Evolutionary conservation across 2,113 vertebrate genomes (phyloP), one percentile per base, ranked within the genome.

Genomic region (Genyomyrus donnyi): DNA sequence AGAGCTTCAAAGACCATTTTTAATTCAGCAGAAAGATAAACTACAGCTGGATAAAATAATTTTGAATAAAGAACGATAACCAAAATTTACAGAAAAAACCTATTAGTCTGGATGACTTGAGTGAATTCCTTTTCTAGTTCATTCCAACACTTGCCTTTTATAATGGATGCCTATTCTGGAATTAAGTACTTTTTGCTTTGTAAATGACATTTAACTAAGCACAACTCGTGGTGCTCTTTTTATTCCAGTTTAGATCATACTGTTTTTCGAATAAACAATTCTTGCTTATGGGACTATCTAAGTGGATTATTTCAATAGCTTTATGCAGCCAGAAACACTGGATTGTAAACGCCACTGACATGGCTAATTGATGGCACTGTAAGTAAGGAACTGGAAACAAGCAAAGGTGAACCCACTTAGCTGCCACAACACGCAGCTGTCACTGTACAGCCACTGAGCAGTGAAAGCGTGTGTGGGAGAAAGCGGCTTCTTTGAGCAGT

Each of bases 11-110:
- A 80, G 74, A 42, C 74, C 35, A 80, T 80, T 80, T 70, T 80
- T 80, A 80, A 42, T 80, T 80, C 74, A 80, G 74, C 74, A 80
- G 31, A 80, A 80, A 80, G 74, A 80, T 80, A 80, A 80, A 80
- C 62, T 70, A 11, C 62, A 31, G 62, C 62, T 31, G 62, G 62
- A 70, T 70, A 80, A 19, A 39, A 80, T 80, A 80, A 80, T 80
- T 80, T 42, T 80, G 74, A 80, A 80, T 80, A 80, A 80, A 42
- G 74, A 42, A 80, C 35, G 74, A 80, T 80, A 80, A 80, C 74
- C 74, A 42, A 42, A 42, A 80, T 80, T 80, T 19, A 80, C 74
- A 42, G 74, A 80, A 39, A 35, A 42, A 80, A 35, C 35, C 15
- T 80, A 80, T 80, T 80, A 80, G 74, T 42, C 15, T 0, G 62